Percentiles rank a stretch among this genome's conserved stretches.
These are phyloP conservation scores for Turritopsis rubra DNA, from an alignment of 30 jellyfish, hydroid and myxozoan genomes.

Conservation along the genomic window DNA sequence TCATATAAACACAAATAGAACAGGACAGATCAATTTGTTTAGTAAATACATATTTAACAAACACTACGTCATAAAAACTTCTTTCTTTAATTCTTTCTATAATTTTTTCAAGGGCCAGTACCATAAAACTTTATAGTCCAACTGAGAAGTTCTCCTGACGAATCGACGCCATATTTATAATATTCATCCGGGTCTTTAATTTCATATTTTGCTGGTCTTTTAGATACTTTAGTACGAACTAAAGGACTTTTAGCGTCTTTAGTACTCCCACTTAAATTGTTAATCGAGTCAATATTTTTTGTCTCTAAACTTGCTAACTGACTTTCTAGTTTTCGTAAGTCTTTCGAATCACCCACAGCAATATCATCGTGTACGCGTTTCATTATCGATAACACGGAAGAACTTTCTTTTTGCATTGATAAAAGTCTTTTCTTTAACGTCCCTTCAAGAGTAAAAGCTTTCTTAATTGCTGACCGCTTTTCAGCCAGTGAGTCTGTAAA, in stretches of 20 bases:
- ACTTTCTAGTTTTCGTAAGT: conserved; percentile 67
- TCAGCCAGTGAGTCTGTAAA: conserved; percentile 20
- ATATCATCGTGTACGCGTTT: conserved; percentile 93
- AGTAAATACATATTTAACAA: neutral
- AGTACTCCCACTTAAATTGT: conserved; percentile 2
- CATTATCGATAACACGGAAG: conserved; percentile 67
- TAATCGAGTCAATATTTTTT: conserved; percentile 15
- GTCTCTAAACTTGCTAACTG: conserved; percentile 61
- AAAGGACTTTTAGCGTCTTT: conserved; percentile 52
- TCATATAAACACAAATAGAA: neutral
- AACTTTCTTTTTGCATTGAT: conserved; percentile 89
- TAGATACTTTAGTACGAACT: conserved; percentile 23
- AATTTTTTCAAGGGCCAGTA: conserved; percentile 32
- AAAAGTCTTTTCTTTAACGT: conserved; percentile 63
- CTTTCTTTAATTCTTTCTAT: neutral
- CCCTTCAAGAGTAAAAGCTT: conserved; percentile 81
- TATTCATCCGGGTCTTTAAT: conserved; percentile 74
- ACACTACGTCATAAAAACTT: neutral
- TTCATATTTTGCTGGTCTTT: conserved; percentile 16
- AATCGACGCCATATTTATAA: conserved; percentile 79
- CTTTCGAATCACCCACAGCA: conserved; percentile 71
- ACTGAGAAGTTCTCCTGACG: conserved; percentile 71
- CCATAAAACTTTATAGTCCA: conserved; percentile 96
- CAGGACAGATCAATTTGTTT: neutral
- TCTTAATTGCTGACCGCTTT: conserved; percentile 39